Conservation (phyloP, 2,888 invertebrate species). For the Hydraecia micacea region DNA sequence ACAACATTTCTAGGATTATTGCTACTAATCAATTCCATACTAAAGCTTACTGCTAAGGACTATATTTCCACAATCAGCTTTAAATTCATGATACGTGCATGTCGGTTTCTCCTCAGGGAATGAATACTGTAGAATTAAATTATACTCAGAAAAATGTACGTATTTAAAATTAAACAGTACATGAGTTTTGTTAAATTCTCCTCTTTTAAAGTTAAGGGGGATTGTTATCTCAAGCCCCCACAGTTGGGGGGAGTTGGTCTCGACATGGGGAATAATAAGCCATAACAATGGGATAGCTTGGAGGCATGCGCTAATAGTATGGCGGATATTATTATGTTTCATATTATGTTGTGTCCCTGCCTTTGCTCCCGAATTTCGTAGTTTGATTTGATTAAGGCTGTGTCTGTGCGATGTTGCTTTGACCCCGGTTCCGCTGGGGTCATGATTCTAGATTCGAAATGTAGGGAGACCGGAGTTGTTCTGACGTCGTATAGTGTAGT, state of each 20-base stretch:
- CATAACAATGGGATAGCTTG: slow-evolving; percentile 33
- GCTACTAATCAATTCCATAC: not conserved
- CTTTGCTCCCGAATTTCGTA: slow-evolving; percentile 9
- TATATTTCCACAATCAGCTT: not conserved
- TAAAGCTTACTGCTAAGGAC: not conserved
- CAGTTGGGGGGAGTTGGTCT: not conserved
- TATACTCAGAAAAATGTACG: slow-evolving; percentile 37
- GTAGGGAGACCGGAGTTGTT: not conserved
- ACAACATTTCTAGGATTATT: not conserved
- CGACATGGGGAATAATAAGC: slow-evolving; percentile 27
- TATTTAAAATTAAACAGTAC: slow-evolving; percentile 22
- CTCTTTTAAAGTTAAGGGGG: slow-evolving; percentile 26
- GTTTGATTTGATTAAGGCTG: slow-evolving; percentile 26
- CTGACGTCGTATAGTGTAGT: not conserved
- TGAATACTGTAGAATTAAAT: slow-evolving; percentile 29
- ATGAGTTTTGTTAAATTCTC: slow-evolving; percentile 11
- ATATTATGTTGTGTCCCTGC: slow-evolving; percentile 11
- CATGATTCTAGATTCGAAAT: slow-evolving; percentile 12
- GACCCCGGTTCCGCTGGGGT: not conserved
- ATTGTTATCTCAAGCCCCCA: slow-evolving; percentile 31
- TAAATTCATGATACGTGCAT: not conserved
- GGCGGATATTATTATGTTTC: slow-evolving; percentile 18
- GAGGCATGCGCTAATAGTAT: slow-evolving; percentile 13
- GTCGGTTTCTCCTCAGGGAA: slow-evolving; percentile 9
- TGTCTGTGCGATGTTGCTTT: not conserved